Evolutionary conservation across 2,113 vertebrate genomes (phyloP), one percentile per base, ranked within the genome.

Genomic region (Thinocorus orbignyianus): DNA sequence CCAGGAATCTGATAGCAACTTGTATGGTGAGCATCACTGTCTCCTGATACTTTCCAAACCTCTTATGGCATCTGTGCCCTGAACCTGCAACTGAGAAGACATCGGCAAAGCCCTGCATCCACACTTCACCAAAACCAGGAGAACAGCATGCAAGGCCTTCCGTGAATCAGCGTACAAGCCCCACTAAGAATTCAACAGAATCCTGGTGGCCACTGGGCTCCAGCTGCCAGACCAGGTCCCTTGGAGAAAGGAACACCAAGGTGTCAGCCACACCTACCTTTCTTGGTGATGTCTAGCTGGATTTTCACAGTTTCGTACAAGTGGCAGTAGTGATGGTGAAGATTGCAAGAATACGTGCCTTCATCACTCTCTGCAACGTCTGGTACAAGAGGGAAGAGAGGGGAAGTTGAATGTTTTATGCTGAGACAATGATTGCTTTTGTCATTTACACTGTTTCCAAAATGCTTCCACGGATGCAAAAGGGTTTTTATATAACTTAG

Each of bases 271-370:
- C 72, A 89, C 90, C 20, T 95, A 99, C 99, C 98, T 97, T 97
- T 97, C 76, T 98, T 98, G 33, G 98, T 98, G 85, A 99, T 65
- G 9, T 98, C 95, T 19, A 99, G 98, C 33, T 98, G 98, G 17
- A 99, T 52, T 91, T 98, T 98, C 91, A 99, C 93, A 1, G 98
- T 99, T 92, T 99, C 98, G 0, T 99, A 98, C 30, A 99, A 93
- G 92, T 99, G 99, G 81, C 99, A 99, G 97, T 99, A 99, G 94
- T 99, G 98, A 41, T 99, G 99, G 97, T 99, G 99, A 66, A 99
- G 98, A 80, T 98, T 99, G 37, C 99, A 99, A 18, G 99, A 99
- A 58, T 99, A 99, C 2, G 98, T 96, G 23, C 99, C 99, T 94
- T 91, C 97, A 92, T 99, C 99, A 2, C 97, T 98, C 96, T 95